These are phyloP conservation scores for Catharus bicknelli DNA, from an alignment of 2,113 vertebrate genomes.

Conservation along the genomic window DNA sequence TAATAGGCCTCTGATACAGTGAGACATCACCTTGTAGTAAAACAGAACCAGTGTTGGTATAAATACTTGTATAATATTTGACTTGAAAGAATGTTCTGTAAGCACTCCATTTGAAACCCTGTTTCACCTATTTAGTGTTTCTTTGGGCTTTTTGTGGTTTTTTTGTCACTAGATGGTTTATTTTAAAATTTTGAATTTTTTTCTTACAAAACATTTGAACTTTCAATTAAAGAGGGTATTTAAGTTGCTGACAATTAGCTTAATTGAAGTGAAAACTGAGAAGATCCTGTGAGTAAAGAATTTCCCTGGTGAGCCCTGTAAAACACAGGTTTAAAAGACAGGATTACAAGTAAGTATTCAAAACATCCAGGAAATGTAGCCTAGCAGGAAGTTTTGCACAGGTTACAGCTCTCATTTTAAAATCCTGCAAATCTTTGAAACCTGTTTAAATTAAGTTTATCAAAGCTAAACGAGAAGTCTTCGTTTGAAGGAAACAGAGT, in stretches of 20 bases:
- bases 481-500: neutral
- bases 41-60: neutral
- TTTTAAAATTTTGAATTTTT: neutral
- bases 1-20: neutral
- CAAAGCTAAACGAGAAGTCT: neutral
- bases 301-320: neutral
- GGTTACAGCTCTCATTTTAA: neutral
- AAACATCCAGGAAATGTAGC: neutral
- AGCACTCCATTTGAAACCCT: neutral
- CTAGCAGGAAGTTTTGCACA: neutral
- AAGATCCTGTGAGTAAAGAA: neutral
- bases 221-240: neutral
- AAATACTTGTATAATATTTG: neutral
- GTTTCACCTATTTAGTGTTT: neutral
- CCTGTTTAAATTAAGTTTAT: neutral
- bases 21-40: neutral
- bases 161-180: neutral
- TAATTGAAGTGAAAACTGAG: constrained; percentile 25
- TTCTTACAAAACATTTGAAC: neutral
- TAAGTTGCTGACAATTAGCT: constrained; percentile 22
- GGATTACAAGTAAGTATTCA: neutral
- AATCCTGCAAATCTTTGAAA: neutral
- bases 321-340: constrained; percentile 2
- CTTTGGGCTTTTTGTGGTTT: neutral
- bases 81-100: neutral